Base-by-base conservation (phyloP, 2,113 vertebrate species). In the Tyto alba region DNA sequence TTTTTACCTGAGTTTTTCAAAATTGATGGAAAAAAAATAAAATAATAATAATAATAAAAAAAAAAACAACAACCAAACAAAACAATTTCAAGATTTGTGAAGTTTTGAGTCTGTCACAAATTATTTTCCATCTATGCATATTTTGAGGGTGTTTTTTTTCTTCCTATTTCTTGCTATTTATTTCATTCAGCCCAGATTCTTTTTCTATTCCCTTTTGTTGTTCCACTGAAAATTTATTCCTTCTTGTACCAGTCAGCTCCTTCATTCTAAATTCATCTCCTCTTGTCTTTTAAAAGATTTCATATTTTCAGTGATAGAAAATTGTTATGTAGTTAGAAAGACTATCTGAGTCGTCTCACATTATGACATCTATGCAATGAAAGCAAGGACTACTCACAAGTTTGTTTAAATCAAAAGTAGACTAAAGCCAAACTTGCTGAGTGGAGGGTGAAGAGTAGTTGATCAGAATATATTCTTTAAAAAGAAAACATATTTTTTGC, bases 1-100 rank as follows among this genome's bases (percentile, higher is more conserved):
- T 23, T 89, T 83, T 53, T 41, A 14, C 3, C 6, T 38, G 6
- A 64, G 5, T 38, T 59, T 53, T 29, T 59, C 6, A 75, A 52
- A 80, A 56, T 1, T 23, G 5, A 75, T 52, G 1, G 7, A 9
- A 38, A 60, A 59, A 73, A 15, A 2, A 3, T 1, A 4, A 34
- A 55, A n/a, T n/a, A n/a, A n/a, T n/a, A n/a, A n/a, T n/a, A n/a
- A n/a, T n/a, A n/a, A n/a, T n/a, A n/a, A n/a, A n/a, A n/a, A n/a
- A n/a, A n/a, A n/a, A n/a, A n/a, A n/a, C n/a, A n/a, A n/a, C n/a
- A n/a, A n/a, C n/a, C n/a, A n/a, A n/a, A n/a, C n/a, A n/a, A 26
- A 38, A 20, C 1, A 34, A n/a, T 6, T 2, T 20, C 6, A 62
- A 62, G 2, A 21, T 36, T 67, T 67, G 79, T 72, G 1, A 78